Evolutionary conservation across 2,888 invertebrate species (phyloP).

Genomic region (Caenorhabditis virilis): DNA sequence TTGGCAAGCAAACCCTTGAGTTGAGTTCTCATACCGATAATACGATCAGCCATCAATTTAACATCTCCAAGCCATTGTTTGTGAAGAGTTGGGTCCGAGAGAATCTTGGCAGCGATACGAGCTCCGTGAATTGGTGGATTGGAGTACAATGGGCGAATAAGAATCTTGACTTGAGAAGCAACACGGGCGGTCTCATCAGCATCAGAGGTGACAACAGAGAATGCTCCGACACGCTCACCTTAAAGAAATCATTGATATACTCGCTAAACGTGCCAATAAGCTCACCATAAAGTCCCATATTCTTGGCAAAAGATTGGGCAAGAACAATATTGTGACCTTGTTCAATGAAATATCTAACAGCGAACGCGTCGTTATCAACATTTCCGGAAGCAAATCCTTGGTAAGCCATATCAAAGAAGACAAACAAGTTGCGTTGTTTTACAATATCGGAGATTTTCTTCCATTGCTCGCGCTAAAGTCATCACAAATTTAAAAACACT

Average conservation of each 20-base stretch:
- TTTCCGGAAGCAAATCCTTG: slow-evolving; percentile 92
- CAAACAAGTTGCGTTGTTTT: slow-evolving; percentile 70
- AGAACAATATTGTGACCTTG: slow-evolving; percentile 87
- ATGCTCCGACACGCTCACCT: slow-evolving; percentile 93
- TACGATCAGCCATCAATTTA: slow-evolving; percentile 95
- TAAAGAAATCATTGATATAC: slow-evolving; percentile 22
- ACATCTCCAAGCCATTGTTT: slow-evolving; percentile 91
- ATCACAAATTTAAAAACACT: not conserved
- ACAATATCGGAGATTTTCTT: slow-evolving; percentile 84
- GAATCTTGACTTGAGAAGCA: slow-evolving; percentile 71
- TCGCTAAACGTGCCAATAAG: slow-evolving; percentile 7
- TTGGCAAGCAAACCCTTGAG: slow-evolving; percentile 81
- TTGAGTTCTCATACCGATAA: slow-evolving; percentile 83
- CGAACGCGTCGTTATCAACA: slow-evolving; percentile 87
- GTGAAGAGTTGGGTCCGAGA: slow-evolving; percentile 79
- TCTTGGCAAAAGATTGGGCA: slow-evolving; percentile 97
- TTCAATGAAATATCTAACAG: slow-evolving; percentile 74
- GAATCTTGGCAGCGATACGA: slow-evolving; percentile 83
- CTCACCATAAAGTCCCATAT: slow-evolving; percentile 95
- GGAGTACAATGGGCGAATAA: slow-evolving; percentile 74
- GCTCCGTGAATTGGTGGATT: slow-evolving; percentile 97
- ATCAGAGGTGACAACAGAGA: slow-evolving; percentile 80
- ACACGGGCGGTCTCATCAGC: slow-evolving; percentile 83
- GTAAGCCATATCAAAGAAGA: slow-evolving; percentile 68
- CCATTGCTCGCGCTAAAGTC: slow-evolving; percentile 82